Percentiles rank a stretch among this genome's conserved stretches.
phyloP scores from a whole-genome alignment of 2,888 invertebrate genomes.

The Laspeyria flexula region DNA sequence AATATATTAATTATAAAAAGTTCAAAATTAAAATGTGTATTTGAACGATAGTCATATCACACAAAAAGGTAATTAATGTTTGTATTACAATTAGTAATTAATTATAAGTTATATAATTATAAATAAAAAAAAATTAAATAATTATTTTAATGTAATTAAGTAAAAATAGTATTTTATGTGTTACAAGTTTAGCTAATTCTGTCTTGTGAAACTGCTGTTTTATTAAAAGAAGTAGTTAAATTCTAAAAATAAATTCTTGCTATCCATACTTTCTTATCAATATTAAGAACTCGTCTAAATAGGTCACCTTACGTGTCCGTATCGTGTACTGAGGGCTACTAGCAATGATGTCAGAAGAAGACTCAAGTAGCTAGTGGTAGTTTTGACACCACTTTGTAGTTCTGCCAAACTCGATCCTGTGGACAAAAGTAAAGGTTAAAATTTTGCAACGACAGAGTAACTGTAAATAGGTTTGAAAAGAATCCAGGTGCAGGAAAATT shows the following conservation, averaged over 20 bases:
- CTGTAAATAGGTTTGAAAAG: neutral
- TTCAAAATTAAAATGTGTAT: too few relatives aligned
- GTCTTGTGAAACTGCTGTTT: too few relatives aligned
- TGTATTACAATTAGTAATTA: too few relatives aligned
- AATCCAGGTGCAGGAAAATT: neutral
- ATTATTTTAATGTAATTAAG: too few relatives aligned
- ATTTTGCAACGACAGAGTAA: neutral
- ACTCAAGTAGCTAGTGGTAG: slow-evolving; percentile 70
- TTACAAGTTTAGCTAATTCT: too few relatives aligned
- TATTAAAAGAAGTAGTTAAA: neutral
- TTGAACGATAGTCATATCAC: too few relatives aligned
- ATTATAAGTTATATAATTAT: too few relatives aligned
- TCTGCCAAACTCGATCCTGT: slow-evolving; percentile 80
- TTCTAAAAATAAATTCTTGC: slow-evolving; percentile 31
- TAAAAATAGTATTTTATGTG: too few relatives aligned
- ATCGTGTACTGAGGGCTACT: slow-evolving; percentile 57
- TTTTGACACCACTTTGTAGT: slow-evolving; percentile 78
- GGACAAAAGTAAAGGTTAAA: slow-evolving; percentile 9
- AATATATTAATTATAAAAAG: too few relatives aligned
- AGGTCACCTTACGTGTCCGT: slow-evolving; percentile 74
- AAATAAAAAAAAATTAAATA: too few relatives aligned
- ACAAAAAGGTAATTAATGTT: too few relatives aligned
- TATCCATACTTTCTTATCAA: slow-evolving; percentile 20
- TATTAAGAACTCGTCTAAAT: slow-evolving; percentile 41
- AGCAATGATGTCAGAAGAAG: slow-evolving; percentile 64